phyloP scores from a whole-genome alignment of 2,113 vertebrate genomes.

The Toxotes jaculatrix region DNA sequence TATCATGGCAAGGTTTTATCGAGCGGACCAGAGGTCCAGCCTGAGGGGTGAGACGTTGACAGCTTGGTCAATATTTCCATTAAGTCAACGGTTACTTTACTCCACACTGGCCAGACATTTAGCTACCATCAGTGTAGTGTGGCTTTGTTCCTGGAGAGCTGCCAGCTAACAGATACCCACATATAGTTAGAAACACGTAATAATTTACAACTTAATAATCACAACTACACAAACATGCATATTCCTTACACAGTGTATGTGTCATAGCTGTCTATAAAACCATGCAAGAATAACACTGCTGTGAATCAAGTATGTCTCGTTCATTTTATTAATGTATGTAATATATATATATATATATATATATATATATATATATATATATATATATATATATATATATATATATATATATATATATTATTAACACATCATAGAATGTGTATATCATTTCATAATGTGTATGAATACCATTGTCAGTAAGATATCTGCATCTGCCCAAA shows the following conservation, averaged over 20 bases:
- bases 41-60: constrained; percentile 60
- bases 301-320: not conserved
- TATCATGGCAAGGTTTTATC: constrained; percentile 71
- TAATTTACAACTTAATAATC: not conserved
- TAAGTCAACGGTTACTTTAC: constrained; percentile 64
- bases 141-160: constrained; percentile 39
- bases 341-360: no score
- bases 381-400: no score
- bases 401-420: no score
- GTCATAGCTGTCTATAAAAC: not conserved
- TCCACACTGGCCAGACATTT: constrained; percentile 31
- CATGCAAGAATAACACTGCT: not conserved
- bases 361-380: no score
- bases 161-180: constrained; percentile 27
- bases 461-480: constrained; percentile 6
- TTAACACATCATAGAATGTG: no score
- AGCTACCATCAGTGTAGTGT: constrained; percentile 40
- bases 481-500: constrained; percentile 5
- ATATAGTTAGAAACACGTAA: not conserved
- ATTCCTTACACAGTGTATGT: not conserved
- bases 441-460: not conserved
- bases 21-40: constrained; percentile 57
- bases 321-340: no score
- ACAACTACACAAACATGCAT: not conserved
- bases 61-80: constrained; percentile 73